Conservation (phyloP, 2,113 vertebrate species). For the Chloropsis hardwickii region DNA sequence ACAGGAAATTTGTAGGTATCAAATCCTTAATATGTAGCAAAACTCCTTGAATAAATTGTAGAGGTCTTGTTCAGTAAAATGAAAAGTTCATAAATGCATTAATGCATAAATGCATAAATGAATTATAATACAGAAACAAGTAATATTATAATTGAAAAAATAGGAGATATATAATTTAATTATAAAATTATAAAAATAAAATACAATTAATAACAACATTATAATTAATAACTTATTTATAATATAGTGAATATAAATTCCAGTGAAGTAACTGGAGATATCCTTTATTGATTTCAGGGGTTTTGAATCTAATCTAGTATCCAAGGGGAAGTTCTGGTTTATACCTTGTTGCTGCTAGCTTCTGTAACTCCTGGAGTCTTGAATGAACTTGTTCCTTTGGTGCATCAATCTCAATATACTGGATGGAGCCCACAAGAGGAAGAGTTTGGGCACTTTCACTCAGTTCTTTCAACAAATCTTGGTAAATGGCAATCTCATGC, state of each 20-base stretch:
- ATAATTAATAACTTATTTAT: background rate
- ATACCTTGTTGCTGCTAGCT: slow-evolving; percentile 76
- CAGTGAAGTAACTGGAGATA: background rate
- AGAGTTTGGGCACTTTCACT: slow-evolving; percentile 30
- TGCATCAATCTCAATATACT: slow-evolving; percentile 64
- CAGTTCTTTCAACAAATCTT: slow-evolving; percentile 55
- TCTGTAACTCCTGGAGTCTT: slow-evolving; percentile 72
- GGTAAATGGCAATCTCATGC: slow-evolving; percentile 63
- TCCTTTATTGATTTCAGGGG: background rate
- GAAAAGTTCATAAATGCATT: background rate
- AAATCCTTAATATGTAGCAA: background rate
- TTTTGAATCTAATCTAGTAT: background rate
- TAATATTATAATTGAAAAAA: background rate
- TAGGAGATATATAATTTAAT: background rate
- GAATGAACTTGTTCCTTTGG: slow-evolving; percentile 67
- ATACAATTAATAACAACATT: background rate
- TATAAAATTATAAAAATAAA: background rate
- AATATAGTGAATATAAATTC: background rate
- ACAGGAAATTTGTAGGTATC: background rate
- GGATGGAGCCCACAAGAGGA: background rate
- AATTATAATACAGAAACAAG: background rate
- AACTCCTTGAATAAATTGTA: background rate
- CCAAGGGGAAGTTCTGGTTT: background rate
- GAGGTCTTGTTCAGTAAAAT: background rate
- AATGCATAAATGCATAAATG: background rate